Evolutionary conservation across 2,797 vertebrate species (phyloP).

Genomic region (Chloroceryle inda): DNA sequence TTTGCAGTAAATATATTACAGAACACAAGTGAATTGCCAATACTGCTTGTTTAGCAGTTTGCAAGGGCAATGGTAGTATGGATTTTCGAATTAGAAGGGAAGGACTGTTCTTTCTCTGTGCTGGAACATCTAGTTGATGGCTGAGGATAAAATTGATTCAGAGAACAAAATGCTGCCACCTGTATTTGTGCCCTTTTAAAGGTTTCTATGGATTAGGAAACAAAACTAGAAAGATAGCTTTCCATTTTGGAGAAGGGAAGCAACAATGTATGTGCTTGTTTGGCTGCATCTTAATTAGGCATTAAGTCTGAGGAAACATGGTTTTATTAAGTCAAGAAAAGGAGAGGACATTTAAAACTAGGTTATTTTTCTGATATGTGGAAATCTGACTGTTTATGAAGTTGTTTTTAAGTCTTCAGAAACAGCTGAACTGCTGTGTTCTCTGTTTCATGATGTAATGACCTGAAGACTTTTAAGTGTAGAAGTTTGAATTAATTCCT

Average conservation of each 20-base stretch:
- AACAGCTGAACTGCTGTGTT: not conserved
- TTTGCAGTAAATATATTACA: slow-evolving; percentile 85
- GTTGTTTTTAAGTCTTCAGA: not conserved
- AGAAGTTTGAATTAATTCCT: not conserved
- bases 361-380: not conserved
- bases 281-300: slow-evolving; percentile 46
- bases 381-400: not conserved
- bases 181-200: slow-evolving; percentile 78
- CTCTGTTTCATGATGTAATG: not conserved
- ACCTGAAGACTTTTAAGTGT: not conserved
- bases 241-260: slow-evolving; percentile 52
- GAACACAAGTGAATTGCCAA: slow-evolving; percentile 86
- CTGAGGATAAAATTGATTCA: slow-evolving; percentile 83
- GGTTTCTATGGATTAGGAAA: slow-evolving; percentile 75
- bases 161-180: slow-evolving; percentile 76
- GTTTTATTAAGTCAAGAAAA: not conserved
- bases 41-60: slow-evolving; percentile 89
- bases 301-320: slow-evolving; percentile 4
- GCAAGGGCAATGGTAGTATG: slow-evolving; percentile 84
- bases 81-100: slow-evolving; percentile 87
- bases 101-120: slow-evolving; percentile 81
- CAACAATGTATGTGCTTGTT: slow-evolving; percentile 37
- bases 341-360: not conserved
- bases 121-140: slow-evolving; percentile 81
- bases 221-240: slow-evolving; percentile 70